Evolutionary conservation across 2,888 invertebrate genomes (phyloP).

Genomic region (Venusia cambrica): DNA sequence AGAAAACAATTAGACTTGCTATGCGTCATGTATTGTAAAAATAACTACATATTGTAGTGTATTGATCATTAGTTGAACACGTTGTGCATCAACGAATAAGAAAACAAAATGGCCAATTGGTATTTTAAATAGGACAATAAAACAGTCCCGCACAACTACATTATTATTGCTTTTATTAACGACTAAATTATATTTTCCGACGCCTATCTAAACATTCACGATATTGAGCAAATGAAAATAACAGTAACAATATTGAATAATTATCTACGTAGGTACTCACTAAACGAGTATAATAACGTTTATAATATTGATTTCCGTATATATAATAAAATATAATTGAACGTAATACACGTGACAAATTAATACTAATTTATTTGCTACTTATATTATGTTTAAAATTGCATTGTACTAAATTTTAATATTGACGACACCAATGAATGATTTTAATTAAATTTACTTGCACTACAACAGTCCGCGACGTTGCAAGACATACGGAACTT

Average conservation of each 20-base stretch:
- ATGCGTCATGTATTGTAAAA: neutral
- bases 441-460: constrained; percentile 51
- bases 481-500: no score
- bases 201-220: constrained; percentile 71
- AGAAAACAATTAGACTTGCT: constrained; percentile 1
- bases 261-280: constrained; percentile 55
- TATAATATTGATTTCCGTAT: constrained; percentile 48
- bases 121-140: constrained; percentile 6
- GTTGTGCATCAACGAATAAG: no score
- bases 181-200: constrained; percentile 54
- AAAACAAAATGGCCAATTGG: constrained; percentile 1
- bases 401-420: constrained; percentile 69
- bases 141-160: constrained; percentile 29
- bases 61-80: constrained; percentile 5
- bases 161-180: constrained; percentile 43
- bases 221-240: constrained; percentile 80
- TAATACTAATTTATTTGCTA: constrained; percentile 45
- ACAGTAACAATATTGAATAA: constrained; percentile 69
- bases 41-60: constrained; percentile 5
- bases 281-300: constrained; percentile 65
- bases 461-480: constrained; percentile 48
- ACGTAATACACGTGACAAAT: constrained; percentile 54
- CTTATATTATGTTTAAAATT: constrained; percentile 55
- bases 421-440: constrained; percentile 64
- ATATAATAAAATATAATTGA: constrained; percentile 56